phyloP scores from a whole-genome alignment of 2,113 vertebrate species.

The Sylvietta virens region DNA sequence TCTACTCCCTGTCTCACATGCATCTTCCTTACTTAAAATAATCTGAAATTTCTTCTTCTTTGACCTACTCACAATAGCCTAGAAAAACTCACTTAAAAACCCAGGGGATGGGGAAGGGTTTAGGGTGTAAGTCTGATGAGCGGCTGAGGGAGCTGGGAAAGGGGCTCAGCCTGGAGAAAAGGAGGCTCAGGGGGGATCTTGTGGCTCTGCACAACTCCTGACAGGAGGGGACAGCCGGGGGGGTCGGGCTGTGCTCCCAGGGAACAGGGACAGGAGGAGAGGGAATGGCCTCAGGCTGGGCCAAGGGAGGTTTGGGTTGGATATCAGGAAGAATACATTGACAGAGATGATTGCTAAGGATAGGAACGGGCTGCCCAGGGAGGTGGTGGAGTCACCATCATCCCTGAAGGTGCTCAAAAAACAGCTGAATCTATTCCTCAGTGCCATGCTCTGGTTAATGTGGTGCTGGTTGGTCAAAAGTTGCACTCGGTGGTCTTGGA shows the following conservation, averaged over 20 bases:
- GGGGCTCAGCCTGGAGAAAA: not conserved
- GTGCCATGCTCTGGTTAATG: rapidly evolving
- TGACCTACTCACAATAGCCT: not conserved
- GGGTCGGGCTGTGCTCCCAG: rapidly evolving
- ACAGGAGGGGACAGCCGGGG: rapidly evolving
- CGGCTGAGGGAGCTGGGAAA: not conserved
- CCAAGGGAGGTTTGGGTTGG: rapidly evolving
- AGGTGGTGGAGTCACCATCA: not conserved
- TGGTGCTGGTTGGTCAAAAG: no score
- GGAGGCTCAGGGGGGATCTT: not conserved
- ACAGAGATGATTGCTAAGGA: not conserved
- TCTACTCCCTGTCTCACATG: not conserved
- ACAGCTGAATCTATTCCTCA: no score
- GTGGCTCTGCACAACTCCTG: not conserved
- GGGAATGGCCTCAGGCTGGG: rapidly evolving
- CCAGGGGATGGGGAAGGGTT: not conserved
- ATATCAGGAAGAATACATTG: not conserved
- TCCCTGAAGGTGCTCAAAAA: not conserved
- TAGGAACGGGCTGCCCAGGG: not conserved
- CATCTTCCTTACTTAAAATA: not conserved
- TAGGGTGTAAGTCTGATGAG: not conserved
- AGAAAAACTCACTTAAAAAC: not conserved
- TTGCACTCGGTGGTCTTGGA: rapidly evolving
- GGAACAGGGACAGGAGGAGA: not conserved
- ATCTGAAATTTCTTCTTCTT: not conserved